Conservation (phyloP, 2,888 invertebrate genomes). For the Chymomyza fuscimana region DNA sequence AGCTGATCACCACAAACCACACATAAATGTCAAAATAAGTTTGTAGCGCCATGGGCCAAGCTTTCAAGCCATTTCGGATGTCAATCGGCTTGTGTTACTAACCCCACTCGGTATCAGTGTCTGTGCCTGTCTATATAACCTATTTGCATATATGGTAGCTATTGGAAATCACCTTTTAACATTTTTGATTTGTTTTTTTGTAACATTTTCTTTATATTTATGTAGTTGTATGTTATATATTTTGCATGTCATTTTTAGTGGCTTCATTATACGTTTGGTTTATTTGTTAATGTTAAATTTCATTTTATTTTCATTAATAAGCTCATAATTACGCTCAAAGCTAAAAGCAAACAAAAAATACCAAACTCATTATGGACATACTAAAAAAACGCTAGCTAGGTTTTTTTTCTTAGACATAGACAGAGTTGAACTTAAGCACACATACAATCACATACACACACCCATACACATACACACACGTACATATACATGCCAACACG, state of each 20-base stretch:
- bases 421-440: background rate
- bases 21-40: constrained; percentile 52
- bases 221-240: constrained; percentile 54
- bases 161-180: background rate
- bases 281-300: constrained; percentile 16
- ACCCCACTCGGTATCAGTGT: constrained; percentile 58
- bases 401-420: background rate
- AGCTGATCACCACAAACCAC: constrained; percentile 8
- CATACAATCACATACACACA: constrained; percentile 12
- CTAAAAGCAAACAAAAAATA: background rate
- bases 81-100: constrained; percentile 36
- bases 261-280: constrained; percentile 25
- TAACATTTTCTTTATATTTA: constrained; percentile 31
- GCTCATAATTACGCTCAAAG: background rate
- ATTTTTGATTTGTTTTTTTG: background rate
- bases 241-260: constrained; percentile 50
- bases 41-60: constrained; percentile 25
- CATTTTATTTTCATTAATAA: constrained; percentile 15
- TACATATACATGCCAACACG: constrained; percentile 8
- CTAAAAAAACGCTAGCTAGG: background rate
- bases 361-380: background rate
- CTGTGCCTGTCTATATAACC: background rate
- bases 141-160: background rate
- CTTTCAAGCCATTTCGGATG: constrained; percentile 19
- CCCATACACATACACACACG: constrained; percentile 11